Evolutionary conservation across 2,113 vertebrate genomes (phyloP), one percentile per base, ranked within the genome.

Genomic region (Mandrillus leucophaeus): DNA sequence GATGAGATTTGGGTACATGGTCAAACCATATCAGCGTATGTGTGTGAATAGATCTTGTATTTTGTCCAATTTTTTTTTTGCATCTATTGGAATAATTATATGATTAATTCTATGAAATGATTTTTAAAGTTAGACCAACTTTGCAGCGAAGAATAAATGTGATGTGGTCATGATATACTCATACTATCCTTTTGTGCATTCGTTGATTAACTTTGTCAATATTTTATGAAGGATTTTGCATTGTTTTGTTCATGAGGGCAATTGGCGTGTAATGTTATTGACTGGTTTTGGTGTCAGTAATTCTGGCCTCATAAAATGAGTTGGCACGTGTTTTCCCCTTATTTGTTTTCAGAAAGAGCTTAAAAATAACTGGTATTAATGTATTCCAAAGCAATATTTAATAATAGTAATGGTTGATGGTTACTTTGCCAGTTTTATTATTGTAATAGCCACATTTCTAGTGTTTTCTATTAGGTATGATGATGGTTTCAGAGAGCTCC

Each of bases 361-460:
- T 85, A 14, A 72, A 17, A 38, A 52, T 88, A 55, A 75, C 45
- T 66, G 0, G 17, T 38, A 40, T 59, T 66, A 40, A 57, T 72
- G 5, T 52, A 59, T 89, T 64, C 1, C 14, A 52, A 78, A 78
- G 0, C 1, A 78, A 30, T 86, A 55, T 45, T 93, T 85, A 95
- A 61, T 95, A 72, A 91, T 75, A 73, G 17, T 61, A 68, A 57
- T 57, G 3, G 9, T 32, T 70, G 85, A 50, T 52, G 8, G 6
- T 4, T 86, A 68, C 12, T 61, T 16, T n/a, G 22, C 79, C 5
- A 45, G 81, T 75, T 79, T 96, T 25, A 86, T 75, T 16, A 90
- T 90, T 86, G 40, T 73, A 86, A 68, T 23, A 32, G 48, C 92
- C 92, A 89, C 70, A 95, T 78, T 70, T 92, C 23, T 45, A n/a